A percentile compares a stretch with the other conserved stretches of the same genome.
Evolutionary conservation across 2,888 invertebrate genomes (phyloP).

Genomic region (Hecatera dysodea): DNA sequence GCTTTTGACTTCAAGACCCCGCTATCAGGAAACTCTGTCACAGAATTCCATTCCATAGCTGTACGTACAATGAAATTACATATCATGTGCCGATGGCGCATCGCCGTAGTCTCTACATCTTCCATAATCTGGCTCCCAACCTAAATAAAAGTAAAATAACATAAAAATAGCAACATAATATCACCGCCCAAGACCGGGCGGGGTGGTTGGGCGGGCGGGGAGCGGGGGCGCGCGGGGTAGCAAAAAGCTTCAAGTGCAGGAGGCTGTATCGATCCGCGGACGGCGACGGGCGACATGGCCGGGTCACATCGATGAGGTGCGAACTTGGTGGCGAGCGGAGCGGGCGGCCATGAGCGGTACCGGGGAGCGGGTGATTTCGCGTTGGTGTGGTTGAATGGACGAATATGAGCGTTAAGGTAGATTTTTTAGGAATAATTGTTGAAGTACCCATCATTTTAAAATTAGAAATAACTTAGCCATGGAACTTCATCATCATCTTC

Average conservation of each 20-base stretch:
- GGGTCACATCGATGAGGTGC: constrained; percentile 81
- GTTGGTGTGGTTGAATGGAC: neutral
- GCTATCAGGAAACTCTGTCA: neutral
- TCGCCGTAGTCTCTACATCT: neutral
- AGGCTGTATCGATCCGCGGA: constrained; percentile 89
- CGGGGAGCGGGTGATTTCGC: neutral
- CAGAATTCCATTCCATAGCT: neutral
- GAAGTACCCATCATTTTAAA: too few species aligned
- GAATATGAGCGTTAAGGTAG: neutral
- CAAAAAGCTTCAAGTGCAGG: constrained; percentile 89
- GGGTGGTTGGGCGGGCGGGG: constrained; percentile 64
- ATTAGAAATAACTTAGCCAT: too few species aligned
- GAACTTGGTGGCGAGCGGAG: constrained; percentile 54
- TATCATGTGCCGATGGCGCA: neutral
- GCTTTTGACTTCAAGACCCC: neutral
- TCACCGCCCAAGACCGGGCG: constrained; percentile 73
- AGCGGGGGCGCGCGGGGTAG: constrained; percentile 69
- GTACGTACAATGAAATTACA: neutral
- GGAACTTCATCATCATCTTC: too few species aligned
- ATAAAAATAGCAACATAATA: constrained; percentile 85
- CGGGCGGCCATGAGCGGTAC: constrained; percentile 55
- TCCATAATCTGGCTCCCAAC: constrained; percentile 55
- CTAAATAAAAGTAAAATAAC: constrained; percentile 79
- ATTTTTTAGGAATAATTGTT: too few species aligned
- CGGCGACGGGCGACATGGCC: constrained; percentile 87